These are phyloP conservation scores for Scytalopus superciliaris DNA, from an alignment of 2,113 vertebrate genomes.

Conservation along the genomic window DNA sequence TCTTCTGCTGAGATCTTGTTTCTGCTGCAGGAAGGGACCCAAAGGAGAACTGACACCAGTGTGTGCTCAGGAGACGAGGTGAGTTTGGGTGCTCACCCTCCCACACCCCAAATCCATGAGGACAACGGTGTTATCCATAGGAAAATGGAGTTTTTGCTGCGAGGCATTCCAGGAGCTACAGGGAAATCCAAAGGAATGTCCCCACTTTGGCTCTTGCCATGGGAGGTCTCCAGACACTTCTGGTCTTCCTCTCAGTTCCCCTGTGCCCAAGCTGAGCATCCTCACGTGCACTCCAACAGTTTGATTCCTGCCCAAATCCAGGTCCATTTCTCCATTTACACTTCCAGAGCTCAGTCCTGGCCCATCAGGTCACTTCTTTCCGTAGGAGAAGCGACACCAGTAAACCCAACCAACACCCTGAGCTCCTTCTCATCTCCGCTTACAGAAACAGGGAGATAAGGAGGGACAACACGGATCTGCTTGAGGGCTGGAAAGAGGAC, in stretches of 20 bases:
- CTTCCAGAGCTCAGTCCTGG: background rate
- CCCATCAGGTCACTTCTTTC: too few relatives aligned
- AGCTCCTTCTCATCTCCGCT: background rate
- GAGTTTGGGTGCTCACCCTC: background rate
- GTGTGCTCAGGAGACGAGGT: background rate
- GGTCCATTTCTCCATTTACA: background rate
- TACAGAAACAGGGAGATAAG: background rate
- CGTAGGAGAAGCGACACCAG: background rate
- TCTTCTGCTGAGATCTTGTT: background rate
- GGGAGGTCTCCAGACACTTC: accelerated
- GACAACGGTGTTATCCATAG: accelerated
- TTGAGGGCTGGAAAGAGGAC: background rate
- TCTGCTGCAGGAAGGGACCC: background rate
- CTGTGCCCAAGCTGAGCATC: background rate
- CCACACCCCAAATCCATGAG: background rate
- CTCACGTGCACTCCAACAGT: accelerated
- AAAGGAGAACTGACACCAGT: background rate
- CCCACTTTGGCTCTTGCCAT: background rate
- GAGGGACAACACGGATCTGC: background rate
- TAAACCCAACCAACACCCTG: background rate
- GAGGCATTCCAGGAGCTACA: accelerated
- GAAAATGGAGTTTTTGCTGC: background rate
- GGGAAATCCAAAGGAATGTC: accelerated
- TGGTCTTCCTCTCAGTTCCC: background rate
- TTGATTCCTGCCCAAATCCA: accelerated